Evolutionary conservation across 2,797 vertebrate species (phyloP).

Genomic region (Acanthis flammea): DNA sequence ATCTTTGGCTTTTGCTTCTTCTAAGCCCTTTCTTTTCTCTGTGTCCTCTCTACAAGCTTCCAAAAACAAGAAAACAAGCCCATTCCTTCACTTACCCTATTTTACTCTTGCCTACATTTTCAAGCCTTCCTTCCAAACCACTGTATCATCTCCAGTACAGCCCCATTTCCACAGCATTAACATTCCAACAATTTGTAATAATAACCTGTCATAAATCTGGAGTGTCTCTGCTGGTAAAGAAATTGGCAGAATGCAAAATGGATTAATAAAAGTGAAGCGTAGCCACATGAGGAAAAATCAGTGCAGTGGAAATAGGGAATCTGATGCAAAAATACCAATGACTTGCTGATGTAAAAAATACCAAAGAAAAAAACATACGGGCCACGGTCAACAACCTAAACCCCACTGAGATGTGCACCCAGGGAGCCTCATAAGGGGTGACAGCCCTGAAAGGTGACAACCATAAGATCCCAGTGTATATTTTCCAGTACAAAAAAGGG

Average conservation of each 20-base stretch:
- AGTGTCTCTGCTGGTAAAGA: not conserved
- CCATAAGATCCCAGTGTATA: fast-evolving
- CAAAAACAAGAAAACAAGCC: not conserved
- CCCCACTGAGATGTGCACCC: fast-evolving
- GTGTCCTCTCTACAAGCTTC: not conserved
- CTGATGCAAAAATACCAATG: not conserved
- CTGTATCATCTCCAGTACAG: not conserved
- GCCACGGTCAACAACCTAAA: not conserved
- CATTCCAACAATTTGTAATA: not conserved
- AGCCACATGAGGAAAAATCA: not conserved
- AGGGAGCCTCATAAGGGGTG: not conserved
- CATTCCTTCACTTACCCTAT: not conserved
- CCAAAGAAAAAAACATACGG: not conserved
- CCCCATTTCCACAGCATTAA: not conserved
- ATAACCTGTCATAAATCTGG: not conserved
- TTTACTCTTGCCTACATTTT: not conserved
- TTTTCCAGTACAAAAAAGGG: not conserved
- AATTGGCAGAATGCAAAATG: not conserved
- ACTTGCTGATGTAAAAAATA: fast-evolving
- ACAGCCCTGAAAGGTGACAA: not conserved
- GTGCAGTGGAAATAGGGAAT: not conserved
- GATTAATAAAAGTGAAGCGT: not conserved
- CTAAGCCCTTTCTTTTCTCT: not conserved
- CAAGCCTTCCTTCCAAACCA: not conserved
- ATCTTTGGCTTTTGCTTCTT: not conserved